Conservation (phyloP, 2,113 vertebrate species). For the Pseudorectes ferrugineus region DNA sequence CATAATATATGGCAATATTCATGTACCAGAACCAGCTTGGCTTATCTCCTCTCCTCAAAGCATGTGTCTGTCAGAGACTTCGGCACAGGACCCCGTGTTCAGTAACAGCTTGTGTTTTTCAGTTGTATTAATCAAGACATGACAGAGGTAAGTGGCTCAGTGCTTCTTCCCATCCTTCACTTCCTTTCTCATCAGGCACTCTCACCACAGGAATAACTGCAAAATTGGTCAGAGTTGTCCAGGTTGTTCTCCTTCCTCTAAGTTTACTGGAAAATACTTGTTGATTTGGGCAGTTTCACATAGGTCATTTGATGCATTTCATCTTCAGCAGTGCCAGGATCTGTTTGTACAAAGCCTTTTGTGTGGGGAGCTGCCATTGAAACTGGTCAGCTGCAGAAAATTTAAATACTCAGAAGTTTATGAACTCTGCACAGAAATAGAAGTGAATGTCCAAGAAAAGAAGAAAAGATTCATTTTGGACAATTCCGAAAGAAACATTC, state of each 20-base stretch:
- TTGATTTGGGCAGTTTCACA: background rate
- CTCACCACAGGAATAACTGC: background rate
- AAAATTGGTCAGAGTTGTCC: background rate
- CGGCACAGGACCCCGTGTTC: background rate
- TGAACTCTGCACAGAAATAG: background rate
- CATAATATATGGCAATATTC: background rate
- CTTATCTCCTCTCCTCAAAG: background rate
- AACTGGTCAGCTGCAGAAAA: background rate
- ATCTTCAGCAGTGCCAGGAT: background rate
- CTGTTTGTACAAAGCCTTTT: background rate
- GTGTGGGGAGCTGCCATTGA: background rate
- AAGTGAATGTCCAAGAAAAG: background rate
- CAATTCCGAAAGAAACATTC: slow-evolving; percentile 47
- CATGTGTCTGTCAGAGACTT: background rate
- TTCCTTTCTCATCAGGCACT: background rate
- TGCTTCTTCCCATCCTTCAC: background rate
- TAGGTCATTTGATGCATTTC: background rate
- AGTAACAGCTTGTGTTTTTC: background rate
- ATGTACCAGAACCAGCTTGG: background rate
- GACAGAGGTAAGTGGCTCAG: background rate
- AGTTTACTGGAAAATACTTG: background rate
- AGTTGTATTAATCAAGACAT: background rate
- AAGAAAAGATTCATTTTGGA: background rate
- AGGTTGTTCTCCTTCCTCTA: background rate
- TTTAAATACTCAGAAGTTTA: background rate